A percentile compares a stretch with the other conserved stretches of the same genome.
phyloP scores from a whole-genome alignment of 2,797 vertebrate genomes.

The Enteromius fasciolatus region DNA sequence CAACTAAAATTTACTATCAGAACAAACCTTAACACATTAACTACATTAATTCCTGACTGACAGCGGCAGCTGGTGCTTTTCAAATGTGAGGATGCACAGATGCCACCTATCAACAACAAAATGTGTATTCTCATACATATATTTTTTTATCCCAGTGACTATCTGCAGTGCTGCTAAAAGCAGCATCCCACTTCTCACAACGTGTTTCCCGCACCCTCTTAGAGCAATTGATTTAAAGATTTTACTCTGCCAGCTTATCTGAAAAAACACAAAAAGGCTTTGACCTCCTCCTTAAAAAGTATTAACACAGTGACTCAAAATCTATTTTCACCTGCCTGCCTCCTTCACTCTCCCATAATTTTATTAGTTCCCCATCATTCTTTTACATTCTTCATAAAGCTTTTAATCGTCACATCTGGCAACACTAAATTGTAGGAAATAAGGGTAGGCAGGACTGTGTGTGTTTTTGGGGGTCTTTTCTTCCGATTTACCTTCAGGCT shows the following conservation, averaged over 20 bases:
- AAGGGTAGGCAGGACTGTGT: neutral
- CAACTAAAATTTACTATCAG: neutral
- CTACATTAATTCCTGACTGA: neutral
- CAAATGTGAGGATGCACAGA: neutral
- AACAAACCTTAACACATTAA: neutral
- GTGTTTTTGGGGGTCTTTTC: slow-evolving; percentile 25
- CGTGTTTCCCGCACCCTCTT: neutral
- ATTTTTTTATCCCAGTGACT: neutral
- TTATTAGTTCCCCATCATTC: slow-evolving; percentile 22
- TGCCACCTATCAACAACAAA: neutral
- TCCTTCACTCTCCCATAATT: slow-evolving; percentile 9
- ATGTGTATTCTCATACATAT: neutral
- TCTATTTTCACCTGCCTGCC: slow-evolving; percentile 6
- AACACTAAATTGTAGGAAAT: slow-evolving; percentile 9
- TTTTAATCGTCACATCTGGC: neutral
- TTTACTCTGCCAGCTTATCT: neutral
- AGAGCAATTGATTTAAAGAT: neutral
- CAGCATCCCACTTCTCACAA: neutral
- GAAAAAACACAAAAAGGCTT: neutral
- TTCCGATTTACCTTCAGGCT: slow-evolving; percentile 10
- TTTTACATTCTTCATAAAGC: slow-evolving; percentile 30
- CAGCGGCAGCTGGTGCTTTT: neutral
- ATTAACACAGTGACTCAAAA: neutral
- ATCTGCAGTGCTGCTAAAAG: neutral
- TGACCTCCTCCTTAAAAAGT: slow-evolving; percentile 4